Evolutionary conservation across 1,140 invertebrate species (phyloP).

Genomic region (Matsumurasca onukii): DNA sequence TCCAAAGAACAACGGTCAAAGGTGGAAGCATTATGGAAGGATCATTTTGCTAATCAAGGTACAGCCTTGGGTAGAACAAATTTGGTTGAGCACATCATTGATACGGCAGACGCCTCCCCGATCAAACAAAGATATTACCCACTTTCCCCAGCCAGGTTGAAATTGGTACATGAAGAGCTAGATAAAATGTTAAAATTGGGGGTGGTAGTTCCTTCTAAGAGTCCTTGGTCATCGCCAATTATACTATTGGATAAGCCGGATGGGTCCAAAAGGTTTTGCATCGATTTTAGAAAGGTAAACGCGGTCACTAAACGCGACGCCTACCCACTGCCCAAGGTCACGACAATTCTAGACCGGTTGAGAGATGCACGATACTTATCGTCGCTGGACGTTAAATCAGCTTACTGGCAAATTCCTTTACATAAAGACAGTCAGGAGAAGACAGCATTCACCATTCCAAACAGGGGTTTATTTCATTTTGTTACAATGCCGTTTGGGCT

Average conservation of each 20-base stretch:
- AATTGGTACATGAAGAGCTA: neutral
- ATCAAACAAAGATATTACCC: constrained; percentile 6
- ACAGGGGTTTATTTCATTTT: neutral
- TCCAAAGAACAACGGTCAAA: neutral
- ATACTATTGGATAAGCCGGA: neutral
- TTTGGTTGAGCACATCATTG: neutral
- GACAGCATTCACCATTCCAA: neutral
- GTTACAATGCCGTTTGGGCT: neutral
- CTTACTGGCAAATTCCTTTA: neutral
- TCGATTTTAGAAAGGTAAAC: neutral
- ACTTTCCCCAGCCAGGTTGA: neutral
- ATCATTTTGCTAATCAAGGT: neutral
- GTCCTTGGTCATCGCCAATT: constrained; percentile 9
- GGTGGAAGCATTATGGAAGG: neutral
- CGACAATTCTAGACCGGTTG: neutral
- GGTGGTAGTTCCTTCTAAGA: neutral
- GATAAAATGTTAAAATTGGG: neutral
- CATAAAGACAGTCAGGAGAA: neutral
- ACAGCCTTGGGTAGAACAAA: neutral
- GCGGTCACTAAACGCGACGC: neutral
- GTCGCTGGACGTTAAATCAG: neutral
- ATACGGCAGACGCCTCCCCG: neutral
- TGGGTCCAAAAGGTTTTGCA: neutral
- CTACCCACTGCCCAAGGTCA: neutral
- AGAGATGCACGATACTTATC: neutral